Base-by-base conservation (phyloP, 2,797 vertebrate species). In the Nyctalus aviator region DNA sequence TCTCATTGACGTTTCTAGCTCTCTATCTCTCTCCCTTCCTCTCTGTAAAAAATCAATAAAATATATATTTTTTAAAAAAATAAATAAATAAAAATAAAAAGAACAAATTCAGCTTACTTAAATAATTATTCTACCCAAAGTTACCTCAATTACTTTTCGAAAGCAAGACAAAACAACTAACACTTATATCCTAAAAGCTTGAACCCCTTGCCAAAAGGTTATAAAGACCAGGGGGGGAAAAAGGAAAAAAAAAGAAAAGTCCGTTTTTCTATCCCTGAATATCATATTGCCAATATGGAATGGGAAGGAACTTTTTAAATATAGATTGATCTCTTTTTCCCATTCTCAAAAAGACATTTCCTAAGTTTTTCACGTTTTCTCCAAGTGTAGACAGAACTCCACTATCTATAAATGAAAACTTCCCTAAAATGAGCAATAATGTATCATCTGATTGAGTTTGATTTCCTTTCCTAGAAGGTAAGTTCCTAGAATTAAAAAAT, bases 381-480 rank as follows among this genome's bases (percentile, higher is more conserved):
- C 84, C 37, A 66, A 84, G 9, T 71, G 71, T 35, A 21, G 23
- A 55, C 6, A 89, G 66, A 81, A 77, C 25, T 66, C 37, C 41
- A 81, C 10, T 77, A 73, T 79, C 94, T 88, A 23, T 37, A 95
- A 69, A 1, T 59, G 72, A 82, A 91, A 87, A 88, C 55, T 72
- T 91, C 69, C 37, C 84, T 90, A 92, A 78, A 71, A 82, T 73
- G n/a, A 69, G 17, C 37, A 81, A 57, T 35, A 69, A 17, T 20
- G 10, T 75, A 89, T 68, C 32, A n/a, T 68, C 53, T 85, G 55
- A 78, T 75, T 15, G 68, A 55, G 44, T 75, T 35, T 73, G 20
- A 84, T 81, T 84, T 89, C 46, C 50, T 94, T 96, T 95, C 64
- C 72, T 69, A 92, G 32, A 35, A 1, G 93, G 23, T 83, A 94